Base-by-base conservation (phyloP, 2,888 invertebrate species). In the Leptopilina myrica region DNA sequence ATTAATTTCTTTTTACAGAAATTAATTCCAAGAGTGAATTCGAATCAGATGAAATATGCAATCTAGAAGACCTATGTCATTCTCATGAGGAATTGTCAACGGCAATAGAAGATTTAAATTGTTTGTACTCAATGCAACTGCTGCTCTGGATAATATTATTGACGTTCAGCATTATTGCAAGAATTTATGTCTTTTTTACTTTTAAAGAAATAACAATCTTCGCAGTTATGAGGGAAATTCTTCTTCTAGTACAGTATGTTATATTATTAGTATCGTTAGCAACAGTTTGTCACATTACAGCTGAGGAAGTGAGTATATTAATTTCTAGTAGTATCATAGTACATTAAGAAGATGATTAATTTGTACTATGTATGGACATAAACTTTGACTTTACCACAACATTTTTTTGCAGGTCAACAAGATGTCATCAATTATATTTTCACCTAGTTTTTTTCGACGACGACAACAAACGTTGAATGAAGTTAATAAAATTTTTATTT, bases 61-160 rank as follows among this genome's bases (percentile, higher is more conserved):
- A n/a, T 40, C n/a, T 73, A 1, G 56, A 14, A 7, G 0, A 73
- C 9, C 5, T 33, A 5, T 73, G 73, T 56, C 0, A 11, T 33
- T 53, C 33, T 73, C 73, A 73, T 8, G 33, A 53, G 7, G 1
- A 73, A 12, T 56, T 73, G 56, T 33, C 49, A n/a, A 2, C 14
- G 5, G 53, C 53, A 9, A 14, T 53, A 40, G 26, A 56, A n/a
- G 33, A 73, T 12, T 33, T 73, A 0, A 40, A 33, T 73, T 73
- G 33, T 53, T 7, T 73, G 5, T 73, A n/a, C n/a, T 56, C 56
- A n/a, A 14, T 56, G 9, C 73, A 73, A 33, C 73, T 73, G 9
- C 56, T 73, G 9, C 26, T 73, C n/a, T 73, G 73, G 73, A 56
- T 56, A 5, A 1, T 1, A 0, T 26, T 14, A 53, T 9, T 73